Conservation (phyloP, 2,888 invertebrate genomes). For the Scaptomyza reducta region DNA sequence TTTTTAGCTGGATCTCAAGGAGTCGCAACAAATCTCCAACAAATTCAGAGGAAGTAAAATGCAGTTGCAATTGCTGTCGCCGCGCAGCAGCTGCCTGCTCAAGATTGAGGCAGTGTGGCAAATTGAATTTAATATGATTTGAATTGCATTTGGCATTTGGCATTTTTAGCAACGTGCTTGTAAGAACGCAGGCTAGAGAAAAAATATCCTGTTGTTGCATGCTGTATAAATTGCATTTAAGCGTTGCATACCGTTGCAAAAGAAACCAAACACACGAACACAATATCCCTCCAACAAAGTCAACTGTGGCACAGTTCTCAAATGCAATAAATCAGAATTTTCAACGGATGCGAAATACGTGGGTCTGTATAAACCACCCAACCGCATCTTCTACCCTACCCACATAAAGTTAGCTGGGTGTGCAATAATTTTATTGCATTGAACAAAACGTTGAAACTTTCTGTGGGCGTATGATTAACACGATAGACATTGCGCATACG, state of each 20-base stretch:
- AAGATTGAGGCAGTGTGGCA: conserved; percentile 11
- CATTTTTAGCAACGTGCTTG: neutral
- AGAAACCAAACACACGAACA: neutral
- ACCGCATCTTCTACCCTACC: neutral
- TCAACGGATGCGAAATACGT: conserved; percentile 47
- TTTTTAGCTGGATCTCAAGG: conserved; percentile 13
- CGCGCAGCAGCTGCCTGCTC: conserved; percentile 14
- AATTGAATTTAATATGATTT: conserved; percentile 41
- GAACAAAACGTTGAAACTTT: conserved; percentile 15
- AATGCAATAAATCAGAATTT: conserved; percentile 69
- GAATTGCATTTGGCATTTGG: conserved; percentile 18
- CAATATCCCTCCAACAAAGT: neutral
- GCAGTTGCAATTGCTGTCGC: conserved; percentile 30
- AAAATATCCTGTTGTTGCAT: conserved; percentile 14
- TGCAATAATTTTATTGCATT: conserved; percentile 22
- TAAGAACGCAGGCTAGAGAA: neutral
- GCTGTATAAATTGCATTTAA: conserved; percentile 38
- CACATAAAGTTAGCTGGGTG: neutral
- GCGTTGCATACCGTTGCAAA: conserved; percentile 1
- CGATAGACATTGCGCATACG: conserved; percentile 35
- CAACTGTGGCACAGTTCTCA: conserved; percentile 44
- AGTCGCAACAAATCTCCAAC: conserved; percentile 1
- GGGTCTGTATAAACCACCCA: neutral
- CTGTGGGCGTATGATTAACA: conserved; percentile 45
- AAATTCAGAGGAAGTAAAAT: neutral